Evolutionary conservation across 2,113 vertebrate species (phyloP), one percentile per base, ranked within the genome.

Genomic region (Thamnaconus septentrionalis): DNA sequence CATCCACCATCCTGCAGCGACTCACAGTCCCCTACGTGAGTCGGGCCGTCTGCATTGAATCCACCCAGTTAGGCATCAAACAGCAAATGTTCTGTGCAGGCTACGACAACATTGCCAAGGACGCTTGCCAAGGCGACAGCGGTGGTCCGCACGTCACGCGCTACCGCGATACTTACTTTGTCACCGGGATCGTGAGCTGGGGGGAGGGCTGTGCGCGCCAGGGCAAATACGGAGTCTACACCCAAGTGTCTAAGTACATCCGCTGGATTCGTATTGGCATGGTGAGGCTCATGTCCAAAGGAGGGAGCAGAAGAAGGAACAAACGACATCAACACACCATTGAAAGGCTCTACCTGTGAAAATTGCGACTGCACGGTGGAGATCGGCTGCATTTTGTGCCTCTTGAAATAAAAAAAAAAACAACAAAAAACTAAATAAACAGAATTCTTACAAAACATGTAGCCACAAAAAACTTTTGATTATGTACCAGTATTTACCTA

Each of bases 161-260:
- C 3, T 97, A 92, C 46, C 81, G 53, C 44, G 45, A 79, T 62
- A 97, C 95, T 3, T 93, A 93, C 41, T 99, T 94, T 3, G 66
- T 96, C 60, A 98, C 97, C 0, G 97, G 97, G 1, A 85, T 99
- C 1, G 94, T 98, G 74, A 98, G 96, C 88, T 98, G 96, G 97
- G 97, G 97, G 0, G 96, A 99, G 81, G 97, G 97, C 0, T 98
- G 96, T 3, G 96, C 96, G 0, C 91, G 85, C 12, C 88, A 91
- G 53, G 94, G 93, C 0, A 99, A 98, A 76, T 99, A 93, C 0
- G 97, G 97, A 0, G 4, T 99, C 75, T 99, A 99, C 78, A 98
- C 96, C 0, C 95, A 96, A 72, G 91, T 98, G 62, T 93, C 95
- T 42, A 92, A 87, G 66, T 97, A 92, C 86, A 86, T 94, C 76